Evolutionary conservation across 1,140 invertebrate species (phyloP), one percentile per base, ranked within the genome.

Genomic region (Bombus affinis): DNA sequence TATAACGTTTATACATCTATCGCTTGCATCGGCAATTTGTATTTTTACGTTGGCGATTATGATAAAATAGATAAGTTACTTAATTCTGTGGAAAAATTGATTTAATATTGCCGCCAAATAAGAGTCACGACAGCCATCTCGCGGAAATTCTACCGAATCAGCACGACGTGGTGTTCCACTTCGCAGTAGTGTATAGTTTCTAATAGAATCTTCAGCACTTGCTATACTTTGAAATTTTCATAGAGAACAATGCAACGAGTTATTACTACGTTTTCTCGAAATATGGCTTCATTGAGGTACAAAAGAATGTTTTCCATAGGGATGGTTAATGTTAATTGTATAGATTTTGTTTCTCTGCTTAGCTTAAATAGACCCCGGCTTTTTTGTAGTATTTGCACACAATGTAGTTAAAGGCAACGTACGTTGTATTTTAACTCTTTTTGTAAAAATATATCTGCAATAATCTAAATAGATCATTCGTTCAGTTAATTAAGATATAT

Each of bases 271-370:
- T 76, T 94, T 84, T 90, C 91, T 25, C 90, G 94, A 39, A 93
- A 92, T 73, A 94, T 95, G 92, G 92, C 93, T 85, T 91, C 88
- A 35, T 22, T 93, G 9, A 94, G 94, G 94, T 95, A 94, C 81
- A 86, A 66, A 74, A 35, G 5, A 74, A 53, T 35, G 22, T 70
- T n/a, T 44, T 42, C 13, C 39, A 32, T 13, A 6, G 32, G 12
- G 6, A 42, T 78, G 18, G 18, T 72, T 44, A n/a, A 66, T 18
- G 13, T 76, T 39, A 22, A 53, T 3, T 70, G 35, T 25, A 42
- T 77, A 68, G 6, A 59, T 44, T 15, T 78, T 35, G 13, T 3
- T 59, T 25, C 35, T 28, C 0, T 62, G 6, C 53, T 13, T 39
- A 47, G 25, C 44, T 85, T 62, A 22, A 72, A 37, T 25, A 6